Evolutionary conservation across 2,797 vertebrate species (phyloP).

Genomic region (Falco berigora): DNA sequence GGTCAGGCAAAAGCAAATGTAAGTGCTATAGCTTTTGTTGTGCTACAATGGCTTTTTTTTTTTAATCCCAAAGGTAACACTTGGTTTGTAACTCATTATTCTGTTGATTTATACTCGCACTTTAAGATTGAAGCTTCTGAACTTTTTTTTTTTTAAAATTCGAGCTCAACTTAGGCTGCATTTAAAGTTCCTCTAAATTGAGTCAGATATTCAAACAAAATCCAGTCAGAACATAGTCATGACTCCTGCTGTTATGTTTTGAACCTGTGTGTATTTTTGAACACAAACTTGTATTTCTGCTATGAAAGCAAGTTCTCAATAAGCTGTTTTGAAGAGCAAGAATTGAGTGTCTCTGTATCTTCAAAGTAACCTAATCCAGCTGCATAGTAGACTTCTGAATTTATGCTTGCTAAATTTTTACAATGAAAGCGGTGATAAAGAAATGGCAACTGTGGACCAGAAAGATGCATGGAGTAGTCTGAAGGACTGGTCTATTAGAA

Average conservation of each 20-base stretch:
- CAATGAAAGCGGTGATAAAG: background rate
- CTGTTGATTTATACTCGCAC: accelerated
- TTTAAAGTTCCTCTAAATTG: background rate
- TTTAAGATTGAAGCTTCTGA: background rate
- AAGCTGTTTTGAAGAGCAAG: background rate
- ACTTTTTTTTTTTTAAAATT: background rate
- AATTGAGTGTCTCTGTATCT: background rate
- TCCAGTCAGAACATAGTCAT: background rate
- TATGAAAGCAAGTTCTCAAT: background rate
- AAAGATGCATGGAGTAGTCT: background rate
- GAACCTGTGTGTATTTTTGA: background rate
- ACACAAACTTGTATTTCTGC: accelerated
- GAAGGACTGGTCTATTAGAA: background rate
- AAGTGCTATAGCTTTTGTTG: background rate
- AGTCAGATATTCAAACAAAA: background rate
- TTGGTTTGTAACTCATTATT: background rate
- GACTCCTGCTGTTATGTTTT: background rate
- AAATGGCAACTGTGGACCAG: background rate
- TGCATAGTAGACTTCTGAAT: background rate
- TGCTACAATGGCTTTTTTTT: background rate
- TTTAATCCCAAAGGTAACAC: background rate
- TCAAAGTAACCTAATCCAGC: background rate
- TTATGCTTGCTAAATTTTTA: background rate
- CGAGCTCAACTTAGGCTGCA: background rate
- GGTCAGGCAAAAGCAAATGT: background rate